Conservation (phyloP, 1,140 invertebrate genomes). For the Pogonomyrmex barbatus region DNA sequence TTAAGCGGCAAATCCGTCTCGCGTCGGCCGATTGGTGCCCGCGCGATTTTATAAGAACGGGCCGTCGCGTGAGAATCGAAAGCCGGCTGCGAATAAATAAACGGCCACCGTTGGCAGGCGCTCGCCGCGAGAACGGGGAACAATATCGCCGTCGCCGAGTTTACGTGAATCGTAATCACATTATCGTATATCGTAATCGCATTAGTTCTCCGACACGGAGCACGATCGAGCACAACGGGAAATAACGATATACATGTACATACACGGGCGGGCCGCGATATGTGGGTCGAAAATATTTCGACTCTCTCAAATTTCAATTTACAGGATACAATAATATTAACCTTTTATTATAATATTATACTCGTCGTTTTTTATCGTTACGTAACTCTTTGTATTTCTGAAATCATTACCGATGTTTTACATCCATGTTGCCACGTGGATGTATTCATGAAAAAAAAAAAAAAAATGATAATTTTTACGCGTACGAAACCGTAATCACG, state of each 20-base stretch:
- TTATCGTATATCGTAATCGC: slow-evolving; percentile 55
- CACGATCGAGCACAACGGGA: slow-evolving; percentile 21
- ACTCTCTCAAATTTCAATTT: slow-evolving; percentile 36
- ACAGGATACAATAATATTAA: slow-evolving; percentile 38
- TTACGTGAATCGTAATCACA: slow-evolving; percentile 61
- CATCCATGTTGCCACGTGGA: neutral
- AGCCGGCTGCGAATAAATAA: slow-evolving; percentile 42
- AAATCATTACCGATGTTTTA: slow-evolving; percentile 1
- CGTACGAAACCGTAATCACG: slow-evolving; percentile 22
- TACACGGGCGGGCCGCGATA: neutral
- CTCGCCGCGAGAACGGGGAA: neutral
- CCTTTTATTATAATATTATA: slow-evolving; percentile 40
- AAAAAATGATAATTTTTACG: slow-evolving; percentile 24
- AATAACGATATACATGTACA: slow-evolving; percentile 24
- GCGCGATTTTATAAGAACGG: slow-evolving; percentile 44
- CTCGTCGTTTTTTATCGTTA: slow-evolving; percentile 14
- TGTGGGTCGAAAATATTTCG: slow-evolving; percentile 7
- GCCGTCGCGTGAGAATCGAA: slow-evolving; percentile 66
- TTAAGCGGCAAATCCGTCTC: slow-evolving; percentile 50
- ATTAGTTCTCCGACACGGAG: slow-evolving; percentile 44
- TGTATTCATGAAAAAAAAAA: neutral
- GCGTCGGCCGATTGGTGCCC: slow-evolving; percentile 54
- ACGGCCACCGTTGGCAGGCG: slow-evolving; percentile 5
- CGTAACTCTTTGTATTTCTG: slow-evolving; percentile 26
- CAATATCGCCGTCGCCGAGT: slow-evolving; percentile 37